Evolutionary conservation across 1,140 invertebrate species (phyloP).

Genomic region (Cotesia glomerata): DNA sequence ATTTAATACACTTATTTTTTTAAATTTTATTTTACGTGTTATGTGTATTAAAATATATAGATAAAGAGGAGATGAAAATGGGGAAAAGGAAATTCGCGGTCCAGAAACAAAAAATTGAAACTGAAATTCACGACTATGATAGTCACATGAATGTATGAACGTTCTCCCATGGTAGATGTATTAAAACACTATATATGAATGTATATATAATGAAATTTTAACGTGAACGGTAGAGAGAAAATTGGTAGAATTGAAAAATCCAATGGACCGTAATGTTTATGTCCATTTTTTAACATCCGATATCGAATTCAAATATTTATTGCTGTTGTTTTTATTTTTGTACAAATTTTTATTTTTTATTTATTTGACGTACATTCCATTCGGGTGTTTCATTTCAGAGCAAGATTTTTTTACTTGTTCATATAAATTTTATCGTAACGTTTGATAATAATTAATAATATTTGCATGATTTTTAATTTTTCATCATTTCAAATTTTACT

Average conservation of each 20-base stretch:
- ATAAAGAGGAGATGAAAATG: slow-evolving; percentile 1
- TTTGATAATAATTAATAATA: too few species aligned
- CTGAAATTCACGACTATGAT: neutral
- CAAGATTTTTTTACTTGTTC: too few species aligned
- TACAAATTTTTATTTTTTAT: neutral
- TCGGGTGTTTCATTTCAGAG: too few species aligned
- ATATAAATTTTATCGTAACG: too few species aligned
- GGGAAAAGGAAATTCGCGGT: neutral
- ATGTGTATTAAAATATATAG: neutral
- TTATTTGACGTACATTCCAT: neutral
- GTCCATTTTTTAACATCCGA: neutral
- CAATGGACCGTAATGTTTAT: slow-evolving; percentile 17
- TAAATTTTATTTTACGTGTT: too few species aligned
- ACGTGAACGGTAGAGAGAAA: neutral
- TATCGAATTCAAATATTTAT: slow-evolving; percentile 11
- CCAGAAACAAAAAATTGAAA: neutral
- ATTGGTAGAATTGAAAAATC: slow-evolving; percentile 22
- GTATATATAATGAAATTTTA: slow-evolving; percentile 1
- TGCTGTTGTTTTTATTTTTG: neutral
- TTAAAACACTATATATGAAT: neutral
- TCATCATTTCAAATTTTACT: too few species aligned
- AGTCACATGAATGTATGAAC: neutral
- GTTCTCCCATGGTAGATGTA: neutral
- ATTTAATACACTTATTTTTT: too few species aligned
- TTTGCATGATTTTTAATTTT: too few species aligned